Conservation (phyloP, 1,140 invertebrate genomes). For the Melitaea cinxia region DNA sequence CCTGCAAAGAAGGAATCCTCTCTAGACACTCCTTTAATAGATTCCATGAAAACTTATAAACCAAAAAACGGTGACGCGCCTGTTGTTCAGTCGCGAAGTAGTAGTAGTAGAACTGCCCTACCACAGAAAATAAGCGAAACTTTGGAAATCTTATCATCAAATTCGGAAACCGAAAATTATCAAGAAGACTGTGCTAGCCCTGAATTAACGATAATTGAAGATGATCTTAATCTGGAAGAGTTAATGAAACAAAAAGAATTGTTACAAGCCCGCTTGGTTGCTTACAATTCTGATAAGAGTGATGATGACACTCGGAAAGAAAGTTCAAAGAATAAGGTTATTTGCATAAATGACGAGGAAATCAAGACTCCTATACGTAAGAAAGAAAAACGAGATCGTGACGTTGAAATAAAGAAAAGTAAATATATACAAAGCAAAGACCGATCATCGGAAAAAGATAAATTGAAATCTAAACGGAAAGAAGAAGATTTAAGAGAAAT, state of each 20-base stretch:
- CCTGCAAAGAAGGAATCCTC: slow-evolving; percentile 36
- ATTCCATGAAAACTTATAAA: slow-evolving; percentile 45
- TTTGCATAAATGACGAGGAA: slow-evolving; percentile 54
- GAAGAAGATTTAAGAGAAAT: slow-evolving; percentile 68
- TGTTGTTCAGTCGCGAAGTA: slow-evolving; percentile 56
- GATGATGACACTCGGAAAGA: slow-evolving; percentile 47
- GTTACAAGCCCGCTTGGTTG: slow-evolving; percentile 84
- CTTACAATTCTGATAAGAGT: slow-evolving; percentile 81
- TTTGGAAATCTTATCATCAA: slow-evolving; percentile 86
- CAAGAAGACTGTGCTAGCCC: slow-evolving; percentile 89
- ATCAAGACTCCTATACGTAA: slow-evolving; percentile 41
- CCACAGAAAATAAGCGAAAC: slow-evolving; percentile 49
- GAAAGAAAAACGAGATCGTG: slow-evolving; percentile 45
- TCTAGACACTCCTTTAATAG: slow-evolving; percentile 38
- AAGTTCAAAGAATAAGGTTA: slow-evolving; percentile 39
- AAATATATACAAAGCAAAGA: slow-evolving; percentile 57
- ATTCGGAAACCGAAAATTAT: slow-evolving; percentile 85
- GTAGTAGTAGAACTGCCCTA: slow-evolving; percentile 56
- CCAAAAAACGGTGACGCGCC: slow-evolving; percentile 57
- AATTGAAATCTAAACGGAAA: slow-evolving; percentile 53
- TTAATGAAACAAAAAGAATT: slow-evolving; percentile 93
- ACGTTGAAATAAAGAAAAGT: slow-evolving; percentile 38
- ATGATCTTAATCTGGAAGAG: slow-evolving; percentile 93
- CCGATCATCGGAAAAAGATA: slow-evolving; percentile 52
- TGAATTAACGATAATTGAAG: slow-evolving; percentile 89